Percentiles rank a stretch among this genome's conserved stretches.
These are phyloP conservation scores for Ateles fusciceps DNA, from an alignment of 2,797 vertebrate genomes.

Conservation along the genomic window DNA sequence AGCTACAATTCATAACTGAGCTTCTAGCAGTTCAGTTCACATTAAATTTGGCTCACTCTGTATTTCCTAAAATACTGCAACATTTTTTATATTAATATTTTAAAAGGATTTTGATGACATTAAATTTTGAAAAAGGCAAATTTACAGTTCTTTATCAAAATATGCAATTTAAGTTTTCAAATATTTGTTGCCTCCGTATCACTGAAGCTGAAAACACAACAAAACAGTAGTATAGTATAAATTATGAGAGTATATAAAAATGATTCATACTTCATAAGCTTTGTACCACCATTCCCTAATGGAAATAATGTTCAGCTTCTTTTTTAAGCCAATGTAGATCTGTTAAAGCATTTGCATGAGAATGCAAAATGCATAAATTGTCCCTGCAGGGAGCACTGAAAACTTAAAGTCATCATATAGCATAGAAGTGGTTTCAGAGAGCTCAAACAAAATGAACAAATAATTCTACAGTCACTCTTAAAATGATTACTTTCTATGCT, in stretches of 20 bases:
- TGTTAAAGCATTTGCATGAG: slow-evolving; percentile 78
- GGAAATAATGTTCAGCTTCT: slow-evolving; percentile 76
- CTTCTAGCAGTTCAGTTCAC: background rate
- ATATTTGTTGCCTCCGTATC: slow-evolving; percentile 48
- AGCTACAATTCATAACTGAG: background rate
- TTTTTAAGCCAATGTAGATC: slow-evolving; percentile 65
- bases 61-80: slow-evolving; percentile 16
- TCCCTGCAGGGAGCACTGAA: slow-evolving; percentile 81
- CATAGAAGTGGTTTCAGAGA: slow-evolving; percentile 79
- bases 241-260: slow-evolving; percentile 59
- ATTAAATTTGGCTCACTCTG: background rate
- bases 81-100: slow-evolving; percentile 36
- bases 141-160: slow-evolving; percentile 55
- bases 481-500: slow-evolving; percentile 78
- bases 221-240: slow-evolving; percentile 55
- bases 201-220: slow-evolving; percentile 54
- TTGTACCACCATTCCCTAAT: slow-evolving; percentile 72
- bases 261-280: slow-evolving; percentile 71
- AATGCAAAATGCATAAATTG: slow-evolving; percentile 82
- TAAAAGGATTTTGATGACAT: slow-evolving; percentile 4
- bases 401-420: slow-evolving; percentile 83
- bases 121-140: slow-evolving; percentile 44
- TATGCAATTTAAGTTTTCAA: slow-evolving; percentile 52
- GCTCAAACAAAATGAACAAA: slow-evolving; percentile 82
- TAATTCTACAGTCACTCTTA: slow-evolving; percentile 80